Evolutionary conservation across 2,113 vertebrate species (phyloP), one percentile per base, ranked within the genome.

Genomic region (Psittacula cyanocephala): DNA sequence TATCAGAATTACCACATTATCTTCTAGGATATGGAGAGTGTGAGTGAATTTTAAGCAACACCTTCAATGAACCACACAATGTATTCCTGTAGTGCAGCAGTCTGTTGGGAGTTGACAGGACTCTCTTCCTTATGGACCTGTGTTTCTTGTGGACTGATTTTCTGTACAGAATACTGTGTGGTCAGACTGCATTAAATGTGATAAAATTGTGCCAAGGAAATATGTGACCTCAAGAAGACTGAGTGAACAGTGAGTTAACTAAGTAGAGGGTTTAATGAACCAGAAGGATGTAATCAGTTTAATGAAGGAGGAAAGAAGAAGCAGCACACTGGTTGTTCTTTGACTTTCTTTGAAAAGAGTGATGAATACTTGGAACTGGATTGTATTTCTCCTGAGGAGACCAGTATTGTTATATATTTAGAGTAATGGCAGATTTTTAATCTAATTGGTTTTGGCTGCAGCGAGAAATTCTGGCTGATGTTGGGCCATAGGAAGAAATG

Each of bases 21-120:
- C 33, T 88, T 80, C 69, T 35, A 55, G 19, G 9, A 27, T 49
- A 19, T 1, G 5, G 31, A 50, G 11, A 4, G 2, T 75, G 11
- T 2, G 11, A 43, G n/a, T 22, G 35, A 69, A 5, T 57, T 89
- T n/a, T 11, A 68, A 39, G 35, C 31, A 76, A 4, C 22, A n/a
- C 15, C 5, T 75, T 70, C n/a, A 14, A 49, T 37, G 41, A 83
- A 31, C 14, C 28, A 23, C 10, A 12, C 0, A 0, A 1, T 35
- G 0, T 25, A 27, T 63, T 70, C 37, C 20, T 62, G 27, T 31
- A 28, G 33, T 68, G 13, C 43, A 76, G 22, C 14, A 35, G 31
- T 29, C 37, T 67, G 3, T 8, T 69, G 39, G 29, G n/a, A 77
- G 59, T 20, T 31, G 28, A 11, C 8, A 14, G 43, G n/a, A 17